A percentile compares a stretch with the other conserved stretches of the same genome.
Conservation (phyloP, 1,140 invertebrate species). For the Macrobrachium rosenbergii region DNA sequence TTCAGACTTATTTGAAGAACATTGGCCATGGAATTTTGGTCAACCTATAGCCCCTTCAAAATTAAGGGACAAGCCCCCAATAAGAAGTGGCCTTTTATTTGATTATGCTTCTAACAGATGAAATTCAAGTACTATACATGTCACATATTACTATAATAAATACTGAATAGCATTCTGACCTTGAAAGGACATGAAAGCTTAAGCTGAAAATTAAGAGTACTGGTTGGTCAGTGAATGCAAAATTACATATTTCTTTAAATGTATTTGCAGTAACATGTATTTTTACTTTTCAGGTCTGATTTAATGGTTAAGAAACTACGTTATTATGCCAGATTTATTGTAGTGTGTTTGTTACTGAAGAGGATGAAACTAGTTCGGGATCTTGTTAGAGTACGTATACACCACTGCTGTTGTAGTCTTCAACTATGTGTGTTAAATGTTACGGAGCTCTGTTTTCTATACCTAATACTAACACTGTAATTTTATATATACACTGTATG, state of each 20-base stretch:
- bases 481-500: no score
- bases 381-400: conserved; percentile 78
- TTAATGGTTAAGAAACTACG: conserved; percentile 98
- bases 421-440: background rate
- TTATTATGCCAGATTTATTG: conserved; percentile 97
- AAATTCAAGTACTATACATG: no score
- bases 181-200: background rate
- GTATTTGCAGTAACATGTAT: background rate
- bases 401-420: background rate
- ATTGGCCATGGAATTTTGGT: background rate
- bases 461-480: no score
- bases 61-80: no score
- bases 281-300: conserved; percentile 78
- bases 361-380: conserved; percentile 95
- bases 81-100: no score
- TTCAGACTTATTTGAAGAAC: background rate
- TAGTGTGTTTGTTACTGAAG: conserved; percentile 94
- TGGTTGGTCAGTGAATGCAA: no score
- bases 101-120: no score
- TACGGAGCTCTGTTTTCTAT: background rate
- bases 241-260: no score
- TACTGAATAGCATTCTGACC: no score
- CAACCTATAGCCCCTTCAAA: no score
- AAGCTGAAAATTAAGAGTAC: background rate
- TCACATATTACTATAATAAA: no score